A percentile compares a stretch with the other conserved stretches of the same genome.
These are phyloP conservation scores for Hydrolagus affinis DNA, from an alignment of 2,113 vertebrate genomes.

Conservation along the genomic window DNA sequence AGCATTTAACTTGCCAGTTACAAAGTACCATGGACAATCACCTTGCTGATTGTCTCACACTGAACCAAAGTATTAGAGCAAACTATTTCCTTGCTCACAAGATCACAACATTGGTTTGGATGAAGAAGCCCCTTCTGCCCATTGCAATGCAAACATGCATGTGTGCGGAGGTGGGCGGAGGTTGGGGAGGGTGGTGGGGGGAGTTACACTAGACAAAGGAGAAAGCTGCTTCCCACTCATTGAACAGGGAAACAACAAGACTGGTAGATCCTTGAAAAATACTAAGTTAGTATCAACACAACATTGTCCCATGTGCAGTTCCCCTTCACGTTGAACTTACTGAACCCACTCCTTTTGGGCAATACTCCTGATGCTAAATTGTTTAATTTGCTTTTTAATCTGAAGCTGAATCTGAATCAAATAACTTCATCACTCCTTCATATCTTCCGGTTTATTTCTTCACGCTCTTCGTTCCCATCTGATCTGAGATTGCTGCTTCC, in stretches of 20 bases:
- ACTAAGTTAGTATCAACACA: too few species aligned
- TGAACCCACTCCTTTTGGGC: neutral
- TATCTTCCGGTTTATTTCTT: constrained; percentile 18
- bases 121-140: too few species aligned
- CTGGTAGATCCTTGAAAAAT: too few species aligned
- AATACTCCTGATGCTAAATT: neutral
- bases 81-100: neutral
- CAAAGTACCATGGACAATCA: neutral
- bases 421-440: neutral
- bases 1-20: neutral
- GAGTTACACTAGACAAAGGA: too few species aligned
- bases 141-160: too few species aligned
- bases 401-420: constrained; percentile 13
- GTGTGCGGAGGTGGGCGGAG: too few species aligned
- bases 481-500: constrained; percentile 7
- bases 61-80: neutral
- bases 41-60: neutral
- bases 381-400: neutral
- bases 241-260: too few species aligned
- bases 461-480: neutral
- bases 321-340: neutral
- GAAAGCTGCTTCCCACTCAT: too few species aligned
- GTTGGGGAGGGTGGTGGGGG: too few species aligned
- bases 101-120: too few species aligned
- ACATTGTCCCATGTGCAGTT: neutral